A percentile compares a stretch with the other conserved stretches of the same genome.
These are phyloP conservation scores for Tapera naevia DNA, from an alignment of 2,797 vertebrate species.

Conservation along the genomic window DNA sequence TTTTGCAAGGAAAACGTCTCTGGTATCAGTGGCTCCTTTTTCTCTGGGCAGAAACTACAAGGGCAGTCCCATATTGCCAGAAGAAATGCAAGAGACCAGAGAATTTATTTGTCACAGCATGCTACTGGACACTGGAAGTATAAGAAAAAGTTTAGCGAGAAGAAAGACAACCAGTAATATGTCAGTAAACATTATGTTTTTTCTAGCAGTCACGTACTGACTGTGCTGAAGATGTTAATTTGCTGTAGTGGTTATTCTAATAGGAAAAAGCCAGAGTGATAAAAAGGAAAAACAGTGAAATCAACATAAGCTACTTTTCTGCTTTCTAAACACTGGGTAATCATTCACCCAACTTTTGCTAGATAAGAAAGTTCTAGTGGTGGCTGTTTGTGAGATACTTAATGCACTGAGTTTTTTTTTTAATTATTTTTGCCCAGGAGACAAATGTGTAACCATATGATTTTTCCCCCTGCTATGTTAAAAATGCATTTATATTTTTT, in stretches of 20 bases:
- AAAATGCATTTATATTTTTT: constrained; percentile 71
- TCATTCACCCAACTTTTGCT: not conserved
- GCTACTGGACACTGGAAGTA: not conserved
- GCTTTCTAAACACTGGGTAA: not conserved
- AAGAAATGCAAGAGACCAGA: not conserved
- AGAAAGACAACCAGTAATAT: not conserved
- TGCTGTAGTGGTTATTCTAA: not conserved
- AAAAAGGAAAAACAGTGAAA: not conserved
- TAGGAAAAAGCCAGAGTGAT: not conserved
- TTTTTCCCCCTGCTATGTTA: constrained; percentile 70
- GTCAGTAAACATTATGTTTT: not conserved
- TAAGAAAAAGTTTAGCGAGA: not conserved
- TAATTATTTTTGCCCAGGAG: constrained; percentile 58
- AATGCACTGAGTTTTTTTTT: not conserved
- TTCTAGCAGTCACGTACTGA: not conserved
- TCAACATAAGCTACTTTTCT: not conserved
- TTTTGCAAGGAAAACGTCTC: not conserved
- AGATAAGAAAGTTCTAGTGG: constrained; percentile 47
- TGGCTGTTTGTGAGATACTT: not conserved
- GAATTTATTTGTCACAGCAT: not conserved
- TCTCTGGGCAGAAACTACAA: not conserved
- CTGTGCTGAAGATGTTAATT: not conserved
- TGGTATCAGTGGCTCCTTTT: not conserved
- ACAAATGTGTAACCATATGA: constrained; percentile 47
- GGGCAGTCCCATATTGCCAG: not conserved